phyloP scores from a whole-genome alignment of 2,888 invertebrate species.

The Portevinia maculata region DNA sequence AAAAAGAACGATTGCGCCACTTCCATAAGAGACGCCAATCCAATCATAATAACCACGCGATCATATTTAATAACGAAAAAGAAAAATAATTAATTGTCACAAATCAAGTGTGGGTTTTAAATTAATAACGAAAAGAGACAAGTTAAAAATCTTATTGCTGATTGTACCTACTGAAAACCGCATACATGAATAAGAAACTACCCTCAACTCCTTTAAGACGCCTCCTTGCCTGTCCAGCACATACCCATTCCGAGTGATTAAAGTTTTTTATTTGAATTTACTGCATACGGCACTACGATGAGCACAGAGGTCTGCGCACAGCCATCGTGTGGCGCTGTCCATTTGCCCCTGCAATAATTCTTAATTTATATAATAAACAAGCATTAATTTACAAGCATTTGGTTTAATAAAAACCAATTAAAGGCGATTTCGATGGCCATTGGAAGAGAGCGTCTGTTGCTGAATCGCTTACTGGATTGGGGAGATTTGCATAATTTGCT shows the following conservation, averaged over 20 bases:
- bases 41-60: too few relatives aligned
- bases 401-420: constrained; percentile 74
- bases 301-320: constrained; percentile 20
- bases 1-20: too few relatives aligned
- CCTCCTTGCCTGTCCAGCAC: constrained; percentile 9
- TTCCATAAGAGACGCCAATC: too few relatives aligned
- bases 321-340: constrained; percentile 45
- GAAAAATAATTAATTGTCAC: constrained; percentile 36
- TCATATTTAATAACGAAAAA: constrained; percentile 2
- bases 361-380: constrained; percentile 73
- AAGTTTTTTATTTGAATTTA: constrained; percentile 70
- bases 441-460: constrained; percentile 53
- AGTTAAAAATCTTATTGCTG: constrained; percentile 13
- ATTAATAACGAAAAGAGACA: constrained; percentile 42
- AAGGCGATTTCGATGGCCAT: constrained; percentile 67
- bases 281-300: constrained; percentile 56
- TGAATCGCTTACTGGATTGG: constrained; percentile 58
- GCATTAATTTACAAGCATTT: constrained; percentile 73
- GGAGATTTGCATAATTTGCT: constrained; percentile 41
- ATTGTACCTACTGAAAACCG: constrained; percentile 3
- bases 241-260: constrained; percentile 54
- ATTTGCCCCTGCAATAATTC: constrained; percentile 67
- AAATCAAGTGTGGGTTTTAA: constrained; percentile 61
- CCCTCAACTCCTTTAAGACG: constrained; percentile 19
- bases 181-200: constrained; percentile 1